Evolutionary conservation across 2,888 invertebrate species (phyloP).

Genomic region (Drosophila rellima): DNA sequence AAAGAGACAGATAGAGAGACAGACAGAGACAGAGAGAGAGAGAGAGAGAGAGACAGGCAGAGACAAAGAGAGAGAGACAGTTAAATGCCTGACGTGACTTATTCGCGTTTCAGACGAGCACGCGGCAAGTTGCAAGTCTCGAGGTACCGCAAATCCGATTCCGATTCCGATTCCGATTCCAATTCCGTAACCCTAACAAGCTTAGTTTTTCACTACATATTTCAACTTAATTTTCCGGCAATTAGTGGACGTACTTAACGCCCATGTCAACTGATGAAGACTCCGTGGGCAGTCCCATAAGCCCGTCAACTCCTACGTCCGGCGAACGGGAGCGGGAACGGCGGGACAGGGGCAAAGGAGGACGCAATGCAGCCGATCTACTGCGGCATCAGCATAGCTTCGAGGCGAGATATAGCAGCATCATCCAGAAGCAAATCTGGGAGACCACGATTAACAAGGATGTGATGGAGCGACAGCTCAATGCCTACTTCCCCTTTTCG

Average conservation of each 20-base stretch:
- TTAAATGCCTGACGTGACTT: conserved; percentile 70
- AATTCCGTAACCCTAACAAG: conserved; percentile 18
- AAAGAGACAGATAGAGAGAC: conserved; percentile 17
- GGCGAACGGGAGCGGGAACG: conserved; percentile 12
- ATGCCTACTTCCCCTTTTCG: conserved; percentile 89
- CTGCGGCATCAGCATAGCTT: conserved; percentile 83
- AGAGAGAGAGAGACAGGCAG: conserved; percentile 25
- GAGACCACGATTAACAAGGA: conserved; percentile 85
- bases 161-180: conserved; percentile 12
- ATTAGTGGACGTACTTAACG: conserved; percentile 48
- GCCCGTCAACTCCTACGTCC: conserved; percentile 51
- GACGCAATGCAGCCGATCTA: conserved; percentile 47
- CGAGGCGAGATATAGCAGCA: conserved; percentile 84
- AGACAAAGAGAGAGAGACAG: conserved; percentile 13
- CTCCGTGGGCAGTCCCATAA: conserved; percentile 57
- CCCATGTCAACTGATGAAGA: conserved; percentile 72
- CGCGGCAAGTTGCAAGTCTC: conserved; percentile 57
- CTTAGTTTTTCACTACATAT: conserved; percentile 15
- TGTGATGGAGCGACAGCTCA: conserved; percentile 88
- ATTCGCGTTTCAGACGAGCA: conserved; percentile 69
- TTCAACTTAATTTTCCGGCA: conserved; percentile 70
- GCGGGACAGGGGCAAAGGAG: conserved; percentile 14
- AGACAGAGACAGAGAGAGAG: conserved; percentile 17
- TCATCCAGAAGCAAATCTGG: conserved; percentile 85
- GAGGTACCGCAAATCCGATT: conserved; percentile 18